A percentile compares a stretch with the other conserved stretches of the same genome.
Conservation (phyloP, 2,113 vertebrate genomes). For the Thomomys bottae region DNA sequence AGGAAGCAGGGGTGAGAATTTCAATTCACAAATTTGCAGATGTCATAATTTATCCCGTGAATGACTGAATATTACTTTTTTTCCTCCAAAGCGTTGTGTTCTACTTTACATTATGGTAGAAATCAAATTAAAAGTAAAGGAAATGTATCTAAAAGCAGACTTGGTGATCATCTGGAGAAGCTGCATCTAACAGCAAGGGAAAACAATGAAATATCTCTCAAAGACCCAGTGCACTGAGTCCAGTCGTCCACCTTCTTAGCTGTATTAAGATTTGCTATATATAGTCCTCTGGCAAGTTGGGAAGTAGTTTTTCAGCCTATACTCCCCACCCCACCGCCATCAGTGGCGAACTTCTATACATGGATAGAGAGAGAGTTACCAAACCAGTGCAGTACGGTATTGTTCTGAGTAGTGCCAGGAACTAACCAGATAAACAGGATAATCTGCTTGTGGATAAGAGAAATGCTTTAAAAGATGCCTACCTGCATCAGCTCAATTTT, state of each 20-base stretch:
- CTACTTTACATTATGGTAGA: background rate
- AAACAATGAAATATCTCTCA: background rate
- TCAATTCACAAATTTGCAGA: background rate
- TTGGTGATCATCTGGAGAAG: background rate
- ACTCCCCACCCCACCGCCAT: too few relatives aligned
- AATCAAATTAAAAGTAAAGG: slow-evolving; percentile 11
- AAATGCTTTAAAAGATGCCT: slow-evolving; percentile 34
- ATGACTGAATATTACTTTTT: background rate
- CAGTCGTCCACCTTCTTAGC: background rate
- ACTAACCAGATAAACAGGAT: background rate
- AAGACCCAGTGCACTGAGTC: background rate
- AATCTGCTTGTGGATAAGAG: background rate
- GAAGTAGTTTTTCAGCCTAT: background rate
- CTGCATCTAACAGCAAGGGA: background rate
- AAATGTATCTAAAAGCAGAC: background rate
- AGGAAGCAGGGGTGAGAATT: background rate
- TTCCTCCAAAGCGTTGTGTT: background rate
- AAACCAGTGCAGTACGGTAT: too few relatives aligned
- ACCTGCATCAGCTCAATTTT: slow-evolving; percentile 50
- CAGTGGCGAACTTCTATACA: too few relatives aligned
- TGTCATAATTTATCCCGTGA: background rate
- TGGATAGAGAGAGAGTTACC: too few relatives aligned
- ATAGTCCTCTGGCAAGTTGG: background rate
- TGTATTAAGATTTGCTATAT: background rate
- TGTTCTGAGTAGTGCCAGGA: background rate